Evolutionary conservation across 2,113 vertebrate species (phyloP), one percentile per base, ranked within the genome.

Genomic region (Hemicordylus capensis): DNA sequence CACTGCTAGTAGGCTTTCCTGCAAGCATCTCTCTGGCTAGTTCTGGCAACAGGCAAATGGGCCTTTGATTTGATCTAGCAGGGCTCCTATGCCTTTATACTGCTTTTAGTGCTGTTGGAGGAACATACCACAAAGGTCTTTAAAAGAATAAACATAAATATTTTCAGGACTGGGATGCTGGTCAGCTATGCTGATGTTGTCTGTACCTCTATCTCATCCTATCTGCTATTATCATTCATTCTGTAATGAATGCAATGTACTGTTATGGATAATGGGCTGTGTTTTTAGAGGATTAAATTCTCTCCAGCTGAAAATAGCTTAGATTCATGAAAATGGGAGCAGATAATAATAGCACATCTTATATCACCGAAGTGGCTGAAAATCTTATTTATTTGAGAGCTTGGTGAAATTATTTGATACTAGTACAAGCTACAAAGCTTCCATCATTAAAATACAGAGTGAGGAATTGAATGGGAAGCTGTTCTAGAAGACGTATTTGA

Each of bases 291-390:
- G 24, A 61, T 61, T 74, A 17, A 14, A 75, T 63, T 63, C n/a
- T 66, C 24, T 22, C 10, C n/a, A 11, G 4, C 31, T 59, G 80
- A 42, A 19, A 48, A 1, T 0, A 2, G 22, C 82, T 88, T 37
- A 39, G 3, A 67, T 0, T 0, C 4, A 20, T 46, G 11, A 5
- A 78, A 85, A 14, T 0, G 0, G 22, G 64, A 83, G n/a, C 17
- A 58, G 31, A 85, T n/a, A 44, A 1, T 0, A 2, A n/a, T 8
- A 26, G 28, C 4, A 26, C 54, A 28, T 63, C 17, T 1, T 19
- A 11, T 58, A 51, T 0, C 42, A 70, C n/a, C 34, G 1, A 61
- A 46, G 4, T 58, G 72, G 4, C 39, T 81, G 61, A 9, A 78
- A 9, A 10, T 46, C 48, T 6, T 44, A 34, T 28, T 72, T 63